Evolutionary conservation across 2,113 vertebrate genomes (phyloP).

Genomic region (Lagopus muta): DNA sequence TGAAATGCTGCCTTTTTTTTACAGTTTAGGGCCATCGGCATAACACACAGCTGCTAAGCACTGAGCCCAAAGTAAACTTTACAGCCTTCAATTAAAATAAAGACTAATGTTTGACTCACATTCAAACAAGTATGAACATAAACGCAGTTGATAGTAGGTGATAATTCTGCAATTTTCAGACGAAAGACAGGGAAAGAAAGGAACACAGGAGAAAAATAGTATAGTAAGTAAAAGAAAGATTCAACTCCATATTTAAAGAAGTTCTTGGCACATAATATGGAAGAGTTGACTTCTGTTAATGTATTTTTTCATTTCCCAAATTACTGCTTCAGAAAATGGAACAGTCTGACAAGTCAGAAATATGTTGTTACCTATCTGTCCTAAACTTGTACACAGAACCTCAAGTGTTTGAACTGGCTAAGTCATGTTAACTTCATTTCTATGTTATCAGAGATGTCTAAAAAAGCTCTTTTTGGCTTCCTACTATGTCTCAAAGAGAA

Average conservation of each 20-base stretch:
- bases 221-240: not conserved
- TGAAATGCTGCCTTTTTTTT: not conserved
- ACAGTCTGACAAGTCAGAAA: constrained; percentile 27
- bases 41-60: constrained; percentile 18
- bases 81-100: constrained; percentile 39
- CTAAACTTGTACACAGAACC: not conserved
- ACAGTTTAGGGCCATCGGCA: not conserved
- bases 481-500: not conserved
- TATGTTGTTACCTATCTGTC: not conserved
- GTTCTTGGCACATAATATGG: not conserved
- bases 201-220: not conserved
- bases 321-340: not conserved
- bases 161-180: constrained; percentile 54
- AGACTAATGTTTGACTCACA: constrained; percentile 48
- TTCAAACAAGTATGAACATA: constrained; percentile 60
- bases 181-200: constrained; percentile 1
- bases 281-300: constrained; percentile 19
- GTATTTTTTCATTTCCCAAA: constrained; percentile 41
- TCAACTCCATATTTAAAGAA: constrained; percentile 4
- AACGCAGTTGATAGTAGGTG: constrained; percentile 47
- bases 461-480: not conserved
- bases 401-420: not conserved
- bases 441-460: not conserved
- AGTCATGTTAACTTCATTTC: not conserved
- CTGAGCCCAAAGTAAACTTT: not conserved